Evolutionary conservation across 2,888 invertebrate genomes (phyloP).

Genomic region (Caenorhabditis macrosperma): DNA sequence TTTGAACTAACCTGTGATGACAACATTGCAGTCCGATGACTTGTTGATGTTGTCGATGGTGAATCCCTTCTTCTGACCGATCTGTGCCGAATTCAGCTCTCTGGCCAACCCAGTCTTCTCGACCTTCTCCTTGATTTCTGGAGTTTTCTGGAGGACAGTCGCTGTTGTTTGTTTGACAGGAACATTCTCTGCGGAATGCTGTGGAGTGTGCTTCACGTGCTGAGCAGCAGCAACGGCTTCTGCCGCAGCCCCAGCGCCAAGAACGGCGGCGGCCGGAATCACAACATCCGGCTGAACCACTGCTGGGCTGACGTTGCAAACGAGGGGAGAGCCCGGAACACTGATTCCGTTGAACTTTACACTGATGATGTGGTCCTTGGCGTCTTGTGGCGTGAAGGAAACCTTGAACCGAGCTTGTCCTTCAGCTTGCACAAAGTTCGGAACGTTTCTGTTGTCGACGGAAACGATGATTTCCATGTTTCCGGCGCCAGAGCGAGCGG

Average conservation of each 20-base stretch:
- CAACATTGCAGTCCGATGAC: constrained; percentile 77
- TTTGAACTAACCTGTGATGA: constrained; percentile 75
- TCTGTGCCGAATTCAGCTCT: constrained; percentile 63
- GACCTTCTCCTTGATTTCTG: constrained; percentile 51
- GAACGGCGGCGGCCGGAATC: constrained; percentile 18
- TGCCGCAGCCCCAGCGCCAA: constrained; percentile 27
- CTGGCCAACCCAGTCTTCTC: constrained; percentile 61
- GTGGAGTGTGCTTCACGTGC: constrained; percentile 28
- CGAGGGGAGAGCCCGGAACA: constrained; percentile 75
- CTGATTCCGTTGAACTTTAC: constrained; percentile 86
- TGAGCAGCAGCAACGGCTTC: constrained; percentile 17
- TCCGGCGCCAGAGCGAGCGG: constrained; percentile 88
- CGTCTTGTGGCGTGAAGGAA: constrained; percentile 96
- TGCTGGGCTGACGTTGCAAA: constrained; percentile 39
- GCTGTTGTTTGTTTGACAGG: constrained; percentile 39
- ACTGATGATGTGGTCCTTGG: constrained; percentile 91
- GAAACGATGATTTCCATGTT: constrained; percentile 98
- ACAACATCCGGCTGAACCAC: constrained; percentile 15
- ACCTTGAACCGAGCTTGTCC: constrained; percentile 93
- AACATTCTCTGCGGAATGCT: constrained; percentile 41
- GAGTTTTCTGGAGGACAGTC: constrained; percentile 54
- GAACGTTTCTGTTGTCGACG: constrained; percentile 95
- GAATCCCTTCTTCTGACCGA: constrained; percentile 79
- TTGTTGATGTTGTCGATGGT: constrained; percentile 74
- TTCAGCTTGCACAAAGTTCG: constrained; percentile 93